Evolutionary conservation across 2,797 vertebrate species (phyloP), one percentile per base, ranked within the genome.

Genomic region (Muraenolepis orangiensis): DNA sequence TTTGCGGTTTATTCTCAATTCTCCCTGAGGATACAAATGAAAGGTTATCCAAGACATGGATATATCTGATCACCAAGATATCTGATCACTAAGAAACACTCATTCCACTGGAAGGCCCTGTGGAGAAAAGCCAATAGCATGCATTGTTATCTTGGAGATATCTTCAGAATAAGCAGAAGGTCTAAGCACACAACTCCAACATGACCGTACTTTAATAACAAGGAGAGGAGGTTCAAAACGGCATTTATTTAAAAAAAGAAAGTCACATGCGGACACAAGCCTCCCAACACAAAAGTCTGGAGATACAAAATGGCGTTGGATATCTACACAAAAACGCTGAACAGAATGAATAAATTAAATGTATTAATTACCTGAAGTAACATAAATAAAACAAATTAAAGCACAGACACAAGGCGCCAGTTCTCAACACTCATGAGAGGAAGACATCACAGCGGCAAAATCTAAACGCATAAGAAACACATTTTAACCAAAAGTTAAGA

Each of bases 151-250:
- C 23, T 26, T 64, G 12, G 23, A 64, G 23, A 11, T 12, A 26
- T 64, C 57, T 57, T 57, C 20, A 0, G 8, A n/a, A 57, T 57
- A 57, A 57, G 20, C 6, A 34, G 32, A 14, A 14, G 20, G 42
- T 46, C 42, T 23, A n/a, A 23, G 6, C 51, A 57, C 51, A 64
- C 2, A 51, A 18, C 42, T 51, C 18, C 8, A 20, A 64, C n/a
- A 26, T 26, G 11, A 3, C 3, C 28, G 70, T 30, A 83, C 57
- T 10, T 28, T 70, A 87, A 76, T 75, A 77, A 87, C 76, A 87
- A 80, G 70, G 78, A 90, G 83, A 87, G 84, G 75, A 89, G 90
- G 88, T 92, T 91, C 83, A 90, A 93, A 94, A 93, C 92, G 90
- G 87, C 83, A 26, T 94, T 94, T 93, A 93, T 93, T 94, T 69